Conservation (phyloP, 2,888 invertebrate genomes). For the Leptinotarsa rubiginosa region DNA sequence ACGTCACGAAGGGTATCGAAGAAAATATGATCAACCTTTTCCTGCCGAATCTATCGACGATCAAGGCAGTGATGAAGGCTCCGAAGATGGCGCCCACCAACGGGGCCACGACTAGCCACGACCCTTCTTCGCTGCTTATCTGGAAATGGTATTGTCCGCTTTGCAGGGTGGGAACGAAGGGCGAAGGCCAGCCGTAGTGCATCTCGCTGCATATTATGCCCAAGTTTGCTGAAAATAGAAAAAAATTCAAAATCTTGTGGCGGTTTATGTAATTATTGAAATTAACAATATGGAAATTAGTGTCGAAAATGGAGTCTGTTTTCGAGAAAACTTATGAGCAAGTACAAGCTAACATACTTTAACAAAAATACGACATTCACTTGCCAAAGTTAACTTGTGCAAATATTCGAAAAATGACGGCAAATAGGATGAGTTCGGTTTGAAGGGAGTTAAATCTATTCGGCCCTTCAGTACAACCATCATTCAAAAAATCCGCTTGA, state of each 20-base stretch:
- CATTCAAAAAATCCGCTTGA: too few relatives aligned
- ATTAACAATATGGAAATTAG: too few relatives aligned
- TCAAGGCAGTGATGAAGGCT: slow-evolving; percentile 72
- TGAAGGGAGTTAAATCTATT: too few relatives aligned
- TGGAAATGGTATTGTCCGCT: slow-evolving; percentile 68
- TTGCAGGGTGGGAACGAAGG: slow-evolving; percentile 69
- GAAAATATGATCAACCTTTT: slow-evolving; percentile 74
- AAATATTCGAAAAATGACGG: too few relatives aligned
- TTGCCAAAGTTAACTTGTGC: too few relatives aligned
- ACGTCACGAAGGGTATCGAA: slow-evolving; percentile 72
- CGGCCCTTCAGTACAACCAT: too few relatives aligned
- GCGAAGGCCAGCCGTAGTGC: slow-evolving; percentile 72
- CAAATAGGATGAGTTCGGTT: too few relatives aligned
- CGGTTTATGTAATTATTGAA: too few relatives aligned
- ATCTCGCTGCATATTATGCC: slow-evolving; percentile 62
- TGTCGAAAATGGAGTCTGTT: too few relatives aligned
- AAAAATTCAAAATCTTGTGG: neutral
- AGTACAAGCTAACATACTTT: too few relatives aligned
- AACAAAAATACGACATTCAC: too few relatives aligned
- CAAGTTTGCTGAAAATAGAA: slow-evolving; percentile 56
- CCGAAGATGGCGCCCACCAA: slow-evolving; percentile 75
- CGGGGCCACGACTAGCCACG: slow-evolving; percentile 75
- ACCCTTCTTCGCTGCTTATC: slow-evolving; percentile 68
- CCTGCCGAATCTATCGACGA: slow-evolving; percentile 75
- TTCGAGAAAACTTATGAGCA: too few relatives aligned